A percentile compares a stretch with the other conserved stretches of the same genome.
Conservation (phyloP, 2,888 invertebrate genomes). For the Zygogramma bicolorata region DNA sequence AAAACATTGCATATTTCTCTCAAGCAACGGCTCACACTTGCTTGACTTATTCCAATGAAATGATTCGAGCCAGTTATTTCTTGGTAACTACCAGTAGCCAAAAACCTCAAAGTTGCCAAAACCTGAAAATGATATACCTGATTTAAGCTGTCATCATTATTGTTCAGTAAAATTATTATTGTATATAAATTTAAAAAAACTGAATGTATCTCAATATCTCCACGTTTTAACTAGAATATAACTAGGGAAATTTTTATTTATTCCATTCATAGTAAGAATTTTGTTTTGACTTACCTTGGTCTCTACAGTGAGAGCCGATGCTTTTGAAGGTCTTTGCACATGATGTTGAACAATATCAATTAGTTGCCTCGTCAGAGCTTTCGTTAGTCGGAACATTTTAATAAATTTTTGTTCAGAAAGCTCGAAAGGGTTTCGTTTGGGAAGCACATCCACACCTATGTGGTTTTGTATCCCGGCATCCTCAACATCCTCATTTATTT, state of each 20-base stretch:
- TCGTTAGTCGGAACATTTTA: slow-evolving; percentile 14
- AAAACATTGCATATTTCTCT: slow-evolving; percentile 34
- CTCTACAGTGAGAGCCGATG: slow-evolving; percentile 18
- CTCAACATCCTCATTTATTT: slow-evolving; percentile 17
- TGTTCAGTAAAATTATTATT: no score
- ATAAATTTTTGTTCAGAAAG: slow-evolving; percentile 17
- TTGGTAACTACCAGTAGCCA: no score
- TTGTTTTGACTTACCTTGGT: slow-evolving; percentile 11
- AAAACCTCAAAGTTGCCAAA: no score
- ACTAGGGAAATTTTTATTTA: not conserved
- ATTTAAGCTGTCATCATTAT: no score
- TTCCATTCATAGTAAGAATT: not conserved
- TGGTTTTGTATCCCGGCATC: slow-evolving; percentile 7
- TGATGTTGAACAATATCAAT: slow-evolving; percentile 22
- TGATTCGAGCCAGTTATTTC: slow-evolving; percentile 28
- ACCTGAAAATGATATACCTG: no score
- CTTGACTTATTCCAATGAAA: slow-evolving; percentile 32
- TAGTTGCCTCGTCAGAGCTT: slow-evolving; percentile 8
- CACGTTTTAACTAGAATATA: not conserved
- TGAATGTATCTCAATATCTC: not conserved
- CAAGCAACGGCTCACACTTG: slow-evolving; percentile 27
- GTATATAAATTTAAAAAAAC: slow-evolving; percentile 21
- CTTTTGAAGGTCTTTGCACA: slow-evolving; percentile 1
- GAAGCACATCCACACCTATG: not conserved
- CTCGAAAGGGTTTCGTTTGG: not conserved